Evolutionary conservation across 1,140 invertebrate genomes (phyloP).

Genomic region (fruit fly (Drosophila melanogaster)): Release_6_plus_ISO1_MT NT_033777.3:6899001-6899500

Average conservation of each 20-base stretch:
- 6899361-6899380: slow-evolving; percentile 31
- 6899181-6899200: too few relatives aligned
- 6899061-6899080: too few relatives aligned
- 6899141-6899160: too few relatives aligned
- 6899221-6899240: too few relatives aligned
- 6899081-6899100: neutral
- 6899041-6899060: neutral
- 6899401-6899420: slow-evolving; percentile 3
- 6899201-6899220: too few relatives aligned
- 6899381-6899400: slow-evolving; percentile 5
- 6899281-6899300: slow-evolving; percentile 41
- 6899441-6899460: slow-evolving; percentile 48
- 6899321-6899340: slow-evolving; percentile 51
- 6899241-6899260: slow-evolving; percentile 3
- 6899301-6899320: slow-evolving; percentile 52
- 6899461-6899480: slow-evolving; percentile 43
- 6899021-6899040: neutral
- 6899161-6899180: too few relatives aligned
- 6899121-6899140: neutral
- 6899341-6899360: slow-evolving; percentile 60
- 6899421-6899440: slow-evolving; percentile 28
- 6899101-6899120: neutral
- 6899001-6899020: neutral
- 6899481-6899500: neutral
- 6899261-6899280: neutral